Evolutionary conservation across 2,888 invertebrate genomes (phyloP).

Genomic region (Zygogramma bicolorata): DNA sequence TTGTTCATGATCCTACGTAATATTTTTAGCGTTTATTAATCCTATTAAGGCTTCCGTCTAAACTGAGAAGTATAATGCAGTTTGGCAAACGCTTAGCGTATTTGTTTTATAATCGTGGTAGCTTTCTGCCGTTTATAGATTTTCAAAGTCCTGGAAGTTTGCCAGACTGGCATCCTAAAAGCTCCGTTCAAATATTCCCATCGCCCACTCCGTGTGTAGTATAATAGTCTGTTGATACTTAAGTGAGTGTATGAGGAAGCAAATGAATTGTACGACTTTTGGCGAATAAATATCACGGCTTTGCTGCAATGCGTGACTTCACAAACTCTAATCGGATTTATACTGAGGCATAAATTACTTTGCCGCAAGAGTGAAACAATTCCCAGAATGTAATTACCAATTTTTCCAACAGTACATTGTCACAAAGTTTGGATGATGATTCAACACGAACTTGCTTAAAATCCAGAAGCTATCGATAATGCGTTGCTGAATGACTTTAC

Average conservation of each 20-base stretch:
- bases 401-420: too few relatives aligned
- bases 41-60: background rate
- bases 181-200: background rate
- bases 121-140: slow-evolving; percentile 12
- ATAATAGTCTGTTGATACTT: slow-evolving; percentile 4
- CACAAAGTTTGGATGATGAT: too few relatives aligned
- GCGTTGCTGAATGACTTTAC: too few relatives aligned
- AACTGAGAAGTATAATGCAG: background rate
- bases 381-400: background rate
- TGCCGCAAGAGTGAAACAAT: background rate
- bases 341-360: background rate
- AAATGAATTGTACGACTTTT: background rate
- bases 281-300: background rate
- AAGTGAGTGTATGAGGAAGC: background rate
- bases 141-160: slow-evolving; percentile 5
- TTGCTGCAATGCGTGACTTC: background rate
- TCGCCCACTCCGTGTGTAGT: background rate
- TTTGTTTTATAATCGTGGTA: background rate
- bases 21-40: background rate
- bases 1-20: too few relatives aligned
- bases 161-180: background rate
- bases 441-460: too few relatives aligned
- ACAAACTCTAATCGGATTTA: background rate
- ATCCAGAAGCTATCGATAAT: too few relatives aligned
- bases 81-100: background rate